A percentile compares a stretch with the other conserved stretches of the same genome.
Evolutionary conservation across 1,140 invertebrate genomes (phyloP).

Genomic region (Bathynomus jamesi): DNA sequence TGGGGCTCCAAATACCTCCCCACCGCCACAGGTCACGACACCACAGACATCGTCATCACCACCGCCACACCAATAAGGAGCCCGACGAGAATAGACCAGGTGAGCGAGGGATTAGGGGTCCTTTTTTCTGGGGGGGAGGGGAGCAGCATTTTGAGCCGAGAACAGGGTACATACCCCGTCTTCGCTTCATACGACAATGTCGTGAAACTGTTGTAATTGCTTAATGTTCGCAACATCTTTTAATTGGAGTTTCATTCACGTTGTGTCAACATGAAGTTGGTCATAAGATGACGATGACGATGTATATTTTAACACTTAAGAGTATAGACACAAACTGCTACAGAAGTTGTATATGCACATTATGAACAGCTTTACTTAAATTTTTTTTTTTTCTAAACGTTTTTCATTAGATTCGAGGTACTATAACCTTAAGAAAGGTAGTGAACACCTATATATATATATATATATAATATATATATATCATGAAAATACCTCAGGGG

Average conservation of each 20-base stretch:
- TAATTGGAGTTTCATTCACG: neutral
- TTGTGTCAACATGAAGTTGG: neutral
- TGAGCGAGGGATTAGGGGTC: conserved; percentile 26
- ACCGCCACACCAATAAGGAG: conserved; percentile 28
- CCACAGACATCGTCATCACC: conserved; percentile 51
- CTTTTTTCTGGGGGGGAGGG: neutral
- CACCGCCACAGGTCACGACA: conserved; percentile 35
- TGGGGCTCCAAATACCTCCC: conserved; percentile 65
- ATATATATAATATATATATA: too few relatives aligned
- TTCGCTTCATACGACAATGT: neutral
- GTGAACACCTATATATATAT: too few relatives aligned
- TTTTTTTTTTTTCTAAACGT: neutral
- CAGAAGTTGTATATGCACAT: neutral
- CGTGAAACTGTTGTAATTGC: neutral
- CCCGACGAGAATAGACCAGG: conserved; percentile 39
- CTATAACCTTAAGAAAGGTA: neutral
- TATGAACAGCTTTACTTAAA: neutral
- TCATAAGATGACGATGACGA: neutral
- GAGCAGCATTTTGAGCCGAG: neutral
- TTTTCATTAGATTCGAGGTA: neutral
- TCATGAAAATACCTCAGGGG: neutral
- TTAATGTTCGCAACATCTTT: neutral
- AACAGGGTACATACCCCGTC: neutral
- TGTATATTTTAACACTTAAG: too few relatives aligned
- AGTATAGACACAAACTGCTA: too few relatives aligned